Conservation (phyloP, 2,113 vertebrate species). For the Rhipidura dahli region DNA sequence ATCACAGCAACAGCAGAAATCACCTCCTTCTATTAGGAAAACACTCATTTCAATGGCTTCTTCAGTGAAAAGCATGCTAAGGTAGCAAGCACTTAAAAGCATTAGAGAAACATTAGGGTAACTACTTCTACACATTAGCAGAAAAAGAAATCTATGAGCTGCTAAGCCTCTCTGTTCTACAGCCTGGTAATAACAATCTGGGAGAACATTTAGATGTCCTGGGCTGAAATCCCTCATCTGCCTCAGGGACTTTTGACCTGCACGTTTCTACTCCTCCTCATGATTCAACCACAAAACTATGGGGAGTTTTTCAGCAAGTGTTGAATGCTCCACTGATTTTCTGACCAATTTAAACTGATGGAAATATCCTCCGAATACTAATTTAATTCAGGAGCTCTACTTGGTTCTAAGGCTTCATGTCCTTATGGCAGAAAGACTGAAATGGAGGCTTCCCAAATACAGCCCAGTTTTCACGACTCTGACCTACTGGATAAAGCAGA, state of each 20-base stretch:
- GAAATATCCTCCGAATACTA: not conserved
- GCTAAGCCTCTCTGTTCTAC: not conserved
- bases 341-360: not conserved
- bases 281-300: not conserved
- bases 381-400: not conserved
- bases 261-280: not conserved
- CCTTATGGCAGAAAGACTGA: not conserved
- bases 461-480: not conserved
- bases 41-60: not conserved
- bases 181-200: not conserved
- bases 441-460: not conserved
- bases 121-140: not conserved
- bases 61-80: not conserved
- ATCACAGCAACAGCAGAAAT: not conserved
- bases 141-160: not conserved
- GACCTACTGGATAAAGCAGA: not conserved
- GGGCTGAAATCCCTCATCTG: not conserved
- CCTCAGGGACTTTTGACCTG: not conserved
- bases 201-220: not conserved
- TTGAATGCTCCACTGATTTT: not conserved
- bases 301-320: not conserved
- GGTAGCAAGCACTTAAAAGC: not conserved
- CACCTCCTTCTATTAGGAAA: not conserved
- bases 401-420: not conserved
- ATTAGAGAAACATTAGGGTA: not conserved